These are phyloP conservation scores for Prunella strophiata DNA, from an alignment of 2,797 vertebrate species.

Conservation along the genomic window DNA sequence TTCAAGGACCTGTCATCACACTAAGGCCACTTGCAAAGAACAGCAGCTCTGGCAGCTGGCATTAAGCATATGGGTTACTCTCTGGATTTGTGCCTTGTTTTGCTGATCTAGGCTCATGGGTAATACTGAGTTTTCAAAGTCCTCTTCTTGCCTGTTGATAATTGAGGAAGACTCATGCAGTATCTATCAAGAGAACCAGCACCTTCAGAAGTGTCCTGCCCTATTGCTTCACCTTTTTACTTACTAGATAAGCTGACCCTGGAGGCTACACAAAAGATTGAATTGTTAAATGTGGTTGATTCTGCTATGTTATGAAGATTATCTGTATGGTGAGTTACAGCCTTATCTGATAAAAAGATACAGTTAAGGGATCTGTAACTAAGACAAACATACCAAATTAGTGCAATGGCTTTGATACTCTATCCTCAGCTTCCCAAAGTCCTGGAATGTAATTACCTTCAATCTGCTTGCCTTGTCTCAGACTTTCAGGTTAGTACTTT, in stretches of 20 bases:
- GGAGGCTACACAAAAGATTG: background rate
- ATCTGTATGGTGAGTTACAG: background rate
- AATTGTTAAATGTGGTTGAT: background rate
- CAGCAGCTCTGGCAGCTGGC: background rate
- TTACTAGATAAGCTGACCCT: background rate
- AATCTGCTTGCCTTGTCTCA: background rate
- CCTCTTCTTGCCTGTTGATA: background rate
- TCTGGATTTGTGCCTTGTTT: background rate
- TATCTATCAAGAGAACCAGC: background rate
- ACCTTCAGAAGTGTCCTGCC: background rate
- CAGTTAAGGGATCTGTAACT: background rate
- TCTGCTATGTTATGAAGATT: background rate
- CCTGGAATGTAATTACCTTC: conserved; percentile 13
- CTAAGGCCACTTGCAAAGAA: background rate
- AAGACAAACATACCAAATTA: background rate
- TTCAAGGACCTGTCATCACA: conserved; percentile 25
- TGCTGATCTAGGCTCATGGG: background rate
- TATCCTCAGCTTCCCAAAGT: background rate
- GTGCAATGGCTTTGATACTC: background rate
- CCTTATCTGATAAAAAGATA: background rate
- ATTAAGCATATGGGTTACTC: background rate
- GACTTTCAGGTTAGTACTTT: background rate
- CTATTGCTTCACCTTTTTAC: background rate
- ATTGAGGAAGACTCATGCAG: background rate
- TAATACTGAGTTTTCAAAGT: background rate